Base-by-base conservation (phyloP, 2,888 invertebrate genomes). In the Mactromeris polynyma region DNA sequence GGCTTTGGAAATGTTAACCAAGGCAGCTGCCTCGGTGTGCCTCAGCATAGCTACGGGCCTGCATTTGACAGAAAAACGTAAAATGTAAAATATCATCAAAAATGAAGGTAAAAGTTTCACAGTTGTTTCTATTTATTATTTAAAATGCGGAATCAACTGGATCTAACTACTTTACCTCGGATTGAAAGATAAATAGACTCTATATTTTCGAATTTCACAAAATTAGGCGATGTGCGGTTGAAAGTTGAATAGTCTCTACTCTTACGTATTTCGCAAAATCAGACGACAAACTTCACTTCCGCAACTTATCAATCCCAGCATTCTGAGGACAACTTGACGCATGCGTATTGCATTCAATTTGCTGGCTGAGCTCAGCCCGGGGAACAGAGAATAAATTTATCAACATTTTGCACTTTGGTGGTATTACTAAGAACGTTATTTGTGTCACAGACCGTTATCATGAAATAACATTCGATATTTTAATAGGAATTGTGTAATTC, bases 281-380 rank as follows among this genome's bases (percentile, higher is more conserved):
- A 92, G 92, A 92, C 92, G 92, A 92, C 92, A 92, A 80, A 88
- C 21, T 33, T 42, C 64, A 90, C 92, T 92, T 92, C 92, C 92
- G 91, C 73, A 83, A 85, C 46, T 14, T 73, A 26, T 88, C 89
- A 38, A 83, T 90, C 91, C 91, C 90, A 92, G 90, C 87, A 89
- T 79, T 69, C 89, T 51, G 4, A 7, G 9, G 33, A 7, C 1
- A 81, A 3, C 0, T 54, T 11, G 38, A 81, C 91, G 89, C 91
- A 90, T 92, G 91, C 91, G 91, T 85, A 87, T n/a, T 33, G 33
- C 73, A 54, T n/a, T 36, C 26, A 40, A 81, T 26, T 31, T 40
- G 46, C 86, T 79, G 21, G 80, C 86, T 81, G 81, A 81, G 40
- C 73, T 73, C 82, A 83, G 40, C 46, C 73, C 33, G n/a, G 38